Evolutionary conservation across 2,113 vertebrate genomes (phyloP), one percentile per base, ranked within the genome.

Genomic region (mouse (Mus musculus)): DNA sequence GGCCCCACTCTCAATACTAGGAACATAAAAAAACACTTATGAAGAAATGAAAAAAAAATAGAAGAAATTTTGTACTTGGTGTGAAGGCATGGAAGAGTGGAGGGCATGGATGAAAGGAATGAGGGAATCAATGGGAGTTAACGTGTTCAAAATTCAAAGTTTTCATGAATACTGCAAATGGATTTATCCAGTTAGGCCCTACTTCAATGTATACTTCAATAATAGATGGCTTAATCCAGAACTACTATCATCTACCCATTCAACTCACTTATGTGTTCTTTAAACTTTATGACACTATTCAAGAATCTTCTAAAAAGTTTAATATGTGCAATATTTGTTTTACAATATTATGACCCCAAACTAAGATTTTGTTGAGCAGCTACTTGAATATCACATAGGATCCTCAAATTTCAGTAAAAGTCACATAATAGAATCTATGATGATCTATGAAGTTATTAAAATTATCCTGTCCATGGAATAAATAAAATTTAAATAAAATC

Each of bases 361-460:
- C 16, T 52, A 86, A 61, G 65, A 28, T 84, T 87, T 63, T 77
- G 22, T 71, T 76, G 88, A 78, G 56, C 49, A 22, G 49, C 3
- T 28, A 72, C 33, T 73, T 46, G 42, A 94, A 61, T 63, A 71
- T 78, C 71, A 77, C 76, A 14, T 72, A 22, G 72, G 69, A 82
- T 87, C n/a, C 54, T 12, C 80, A 20, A 94, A n/a, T 94, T 93
- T 56, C 10, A 77, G 63, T 59, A 85, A 88, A 87, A 93, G 77
- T 3, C 63, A 84, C 91, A 76, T 88, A 84, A 82, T 54, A 92
- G 28, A 3, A 77, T 1, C 46, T 76, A 39, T 7, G 3, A 75
- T 73, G 91, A 93, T 94, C 36, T 84, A 28, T 77, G 12, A 52
- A 61, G 13, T 81, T 19, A 97, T 82, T 95, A 84, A 87, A 80